Base-by-base conservation (phyloP, 2,797 vertebrate species). In the Clarias platycephalus region DNA sequence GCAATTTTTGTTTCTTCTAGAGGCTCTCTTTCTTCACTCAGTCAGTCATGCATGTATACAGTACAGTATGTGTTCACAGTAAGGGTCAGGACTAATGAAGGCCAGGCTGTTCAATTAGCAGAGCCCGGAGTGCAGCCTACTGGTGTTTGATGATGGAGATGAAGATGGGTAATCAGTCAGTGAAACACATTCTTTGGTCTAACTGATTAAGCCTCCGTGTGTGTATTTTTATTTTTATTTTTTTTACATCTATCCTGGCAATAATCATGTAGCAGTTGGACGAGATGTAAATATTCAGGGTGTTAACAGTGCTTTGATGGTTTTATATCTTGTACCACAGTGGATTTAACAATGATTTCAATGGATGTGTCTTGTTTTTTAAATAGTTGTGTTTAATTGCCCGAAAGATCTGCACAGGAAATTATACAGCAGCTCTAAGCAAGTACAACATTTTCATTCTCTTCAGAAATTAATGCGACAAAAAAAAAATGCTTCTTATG, bases 41-140 rank as follows among this genome's bases (percentile, higher is more conserved):
- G 28, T 31, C 58, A 40, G 28, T 16, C 60, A 72, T n/a, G 64
- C 18, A 34, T 15, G 55, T 44, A 74, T 72, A 24, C 60, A 85
- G 34, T 26, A 44, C 12, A 44, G 8, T 28, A 77, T 67, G 40
- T 62, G 28, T 55, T 34, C 28, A n/a, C 58, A 0, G n/a, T 70
- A 49, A 68, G n/a, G 40, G 26, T 58, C 22, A 15, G 55, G 37
- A 53, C 31, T 40, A 60, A 68, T 87, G 79, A 82, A 78, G 57
- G 71, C 67, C 60, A 64, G 31, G 15, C 40, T 70, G 34, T 6
- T 76, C 31, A 64, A 87, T 84, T 71, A 83, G 70, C 15, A 64
- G 28, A 31, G 20, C 37, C 12, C 76, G 76, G 68, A 53, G 31
- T 7, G 22, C 26, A 53, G 49, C 64, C 1, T 9, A 53, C 63